Conservation (phyloP, 2,113 vertebrate species). For the Dicaeum eximium region DNA sequence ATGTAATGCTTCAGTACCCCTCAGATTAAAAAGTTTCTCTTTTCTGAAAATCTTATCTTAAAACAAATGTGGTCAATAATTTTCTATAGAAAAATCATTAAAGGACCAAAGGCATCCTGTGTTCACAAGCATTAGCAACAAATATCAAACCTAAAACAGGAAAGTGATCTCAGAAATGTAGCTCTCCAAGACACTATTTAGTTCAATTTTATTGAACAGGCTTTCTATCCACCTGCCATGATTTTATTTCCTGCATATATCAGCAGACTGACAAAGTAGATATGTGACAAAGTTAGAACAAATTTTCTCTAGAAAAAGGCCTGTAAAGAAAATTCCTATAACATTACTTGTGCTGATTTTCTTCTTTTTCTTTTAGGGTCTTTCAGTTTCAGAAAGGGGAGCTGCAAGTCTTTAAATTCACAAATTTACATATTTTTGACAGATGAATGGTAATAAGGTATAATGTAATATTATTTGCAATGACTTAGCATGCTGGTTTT, state of each 20-base stretch:
- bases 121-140: conserved; percentile 13
- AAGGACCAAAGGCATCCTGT: neutral
- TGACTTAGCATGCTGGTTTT: neutral
- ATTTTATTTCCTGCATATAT: neutral
- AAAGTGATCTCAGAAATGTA: conserved; percentile 20
- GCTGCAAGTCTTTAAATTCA: neutral
- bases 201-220: neutral
- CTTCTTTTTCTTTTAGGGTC: neutral
- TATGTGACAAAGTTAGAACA: neutral
- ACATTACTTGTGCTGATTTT: neutral
- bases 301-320: neutral
- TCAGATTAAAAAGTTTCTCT: neutral
- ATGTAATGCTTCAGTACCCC: neutral
- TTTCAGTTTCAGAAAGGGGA: neutral
- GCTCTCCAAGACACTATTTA: neutral
- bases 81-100: conserved; percentile 31
- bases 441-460: neutral
- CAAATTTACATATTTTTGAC: neutral
- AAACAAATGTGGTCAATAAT: neutral
- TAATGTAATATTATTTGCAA: neutral
- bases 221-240: neutral
- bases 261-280: neutral
- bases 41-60: neutral
- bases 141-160: neutral
- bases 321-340: neutral